A percentile compares a stretch with the other conserved stretches of the same genome.
These are phyloP conservation scores for Coptotermes formosanus DNA, from an alignment of 1,140 invertebrate genomes.

Conservation along the genomic window DNA sequence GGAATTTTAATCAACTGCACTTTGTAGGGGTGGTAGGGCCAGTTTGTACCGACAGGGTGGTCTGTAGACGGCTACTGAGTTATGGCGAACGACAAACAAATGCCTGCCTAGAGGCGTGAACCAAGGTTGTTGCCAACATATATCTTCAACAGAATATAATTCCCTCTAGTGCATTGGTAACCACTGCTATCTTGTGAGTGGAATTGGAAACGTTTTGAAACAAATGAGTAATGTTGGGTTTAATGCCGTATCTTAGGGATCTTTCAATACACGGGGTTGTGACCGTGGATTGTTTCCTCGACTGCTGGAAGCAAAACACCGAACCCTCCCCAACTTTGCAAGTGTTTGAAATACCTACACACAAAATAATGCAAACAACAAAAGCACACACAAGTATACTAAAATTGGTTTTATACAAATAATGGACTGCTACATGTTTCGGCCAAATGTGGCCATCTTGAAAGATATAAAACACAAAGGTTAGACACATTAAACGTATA, in stretches of 20 bases:
- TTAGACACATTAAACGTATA: too few relatives aligned
- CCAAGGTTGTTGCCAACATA: constrained; percentile 11
- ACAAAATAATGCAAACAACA: too few relatives aligned
- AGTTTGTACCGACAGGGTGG: background rate
- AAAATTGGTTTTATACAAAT: too few relatives aligned
- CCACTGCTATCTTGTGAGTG: background rate
- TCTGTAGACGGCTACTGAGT: constrained; percentile 1
- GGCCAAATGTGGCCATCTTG: too few relatives aligned
- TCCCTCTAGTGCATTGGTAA: background rate
- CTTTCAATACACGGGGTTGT: background rate
- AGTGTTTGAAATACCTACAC: too few relatives aligned
- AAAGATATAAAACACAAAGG: too few relatives aligned
- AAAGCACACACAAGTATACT: too few relatives aligned
- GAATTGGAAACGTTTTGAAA: constrained; percentile 4
- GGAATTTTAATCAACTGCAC: constrained; percentile 12
- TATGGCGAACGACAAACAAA: background rate
- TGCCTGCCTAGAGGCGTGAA: background rate
- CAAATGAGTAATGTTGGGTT: background rate
- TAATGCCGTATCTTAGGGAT: background rate
- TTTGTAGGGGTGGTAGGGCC: background rate
- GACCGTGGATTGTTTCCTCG: background rate
- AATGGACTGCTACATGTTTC: too few relatives aligned
- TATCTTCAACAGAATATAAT: background rate
- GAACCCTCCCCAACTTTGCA: too few relatives aligned
- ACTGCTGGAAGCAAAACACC: too few relatives aligned